Evolutionary conservation across 2,888 invertebrate species (phyloP).

Genomic region (Hyles lineata): DNA sequence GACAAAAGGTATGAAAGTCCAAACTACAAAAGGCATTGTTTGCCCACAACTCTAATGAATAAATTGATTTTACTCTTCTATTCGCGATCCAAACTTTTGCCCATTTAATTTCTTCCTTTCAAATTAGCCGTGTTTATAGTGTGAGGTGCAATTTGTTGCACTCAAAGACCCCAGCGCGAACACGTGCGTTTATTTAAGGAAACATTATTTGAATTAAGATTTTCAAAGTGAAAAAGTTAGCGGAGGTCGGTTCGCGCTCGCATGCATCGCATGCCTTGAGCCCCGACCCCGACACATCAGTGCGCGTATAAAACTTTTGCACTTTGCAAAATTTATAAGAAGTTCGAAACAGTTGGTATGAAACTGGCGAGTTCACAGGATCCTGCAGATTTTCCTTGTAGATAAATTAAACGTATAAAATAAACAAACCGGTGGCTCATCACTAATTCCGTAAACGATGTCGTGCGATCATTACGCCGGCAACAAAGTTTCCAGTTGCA

Average conservation of each 20-base stretch:
- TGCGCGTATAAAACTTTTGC: slow-evolving; percentile 72
- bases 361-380: slow-evolving; percentile 55
- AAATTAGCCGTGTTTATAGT: neutral
- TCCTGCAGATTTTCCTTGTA: slow-evolving; percentile 47
- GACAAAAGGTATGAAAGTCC: slow-evolving; percentile 46
- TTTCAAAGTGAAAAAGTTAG: slow-evolving; percentile 69
- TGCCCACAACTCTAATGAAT: slow-evolving; percentile 39
- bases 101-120: neutral
- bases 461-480: slow-evolving; percentile 56
- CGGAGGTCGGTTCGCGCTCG: slow-evolving; percentile 59
- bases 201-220: slow-evolving; percentile 71
- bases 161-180: slow-evolving; percentile 27
- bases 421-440: slow-evolving; percentile 38
- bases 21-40: slow-evolving; percentile 46
- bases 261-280: slow-evolving; percentile 62
- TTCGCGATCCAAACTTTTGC: neutral
- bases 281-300: slow-evolving; percentile 53
- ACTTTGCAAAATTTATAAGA: slow-evolving; percentile 77
- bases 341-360: slow-evolving; percentile 63
- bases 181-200: slow-evolving; percentile 62
- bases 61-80: slow-evolving; percentile 28
- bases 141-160: neutral
- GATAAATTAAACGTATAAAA: slow-evolving; percentile 48
- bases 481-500: slow-evolving; percentile 61
- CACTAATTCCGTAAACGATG: slow-evolving; percentile 57